Evolutionary conservation across 2,797 vertebrate genomes (phyloP).

Genomic region (Atherinosoma microstoma): DNA sequence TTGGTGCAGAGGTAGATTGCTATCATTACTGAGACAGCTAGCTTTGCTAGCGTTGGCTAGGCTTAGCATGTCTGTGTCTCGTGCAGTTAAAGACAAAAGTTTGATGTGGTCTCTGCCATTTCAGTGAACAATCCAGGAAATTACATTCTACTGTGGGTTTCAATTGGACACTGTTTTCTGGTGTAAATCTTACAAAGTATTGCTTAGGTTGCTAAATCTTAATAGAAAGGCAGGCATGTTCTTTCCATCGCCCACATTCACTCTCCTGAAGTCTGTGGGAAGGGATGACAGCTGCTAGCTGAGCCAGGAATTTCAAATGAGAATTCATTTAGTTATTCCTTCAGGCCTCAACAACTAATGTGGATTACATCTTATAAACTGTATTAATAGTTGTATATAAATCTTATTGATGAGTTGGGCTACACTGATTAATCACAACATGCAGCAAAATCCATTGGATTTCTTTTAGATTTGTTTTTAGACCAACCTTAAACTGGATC

Average conservation of each 20-base stretch:
- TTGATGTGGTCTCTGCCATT: background rate
- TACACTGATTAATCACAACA: background rate
- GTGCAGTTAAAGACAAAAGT: too few relatives aligned
- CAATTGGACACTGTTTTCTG: too few relatives aligned
- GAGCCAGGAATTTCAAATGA: background rate
- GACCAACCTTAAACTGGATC: background rate
- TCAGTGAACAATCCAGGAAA: background rate
- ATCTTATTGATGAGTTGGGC: background rate
- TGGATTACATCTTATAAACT: background rate
- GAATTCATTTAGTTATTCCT: background rate
- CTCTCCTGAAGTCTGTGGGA: background rate
- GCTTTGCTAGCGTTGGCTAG: too few relatives aligned
- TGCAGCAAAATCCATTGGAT: background rate
- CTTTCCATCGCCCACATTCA: background rate
- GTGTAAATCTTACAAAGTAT: background rate
- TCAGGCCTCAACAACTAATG: background rate
- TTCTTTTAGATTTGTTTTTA: background rate
- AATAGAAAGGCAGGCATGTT: background rate
- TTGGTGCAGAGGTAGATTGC: too few relatives aligned
- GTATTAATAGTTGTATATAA: background rate
- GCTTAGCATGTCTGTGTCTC: background rate
- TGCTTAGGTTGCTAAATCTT: background rate
- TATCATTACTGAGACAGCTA: background rate
- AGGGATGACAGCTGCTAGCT: background rate
- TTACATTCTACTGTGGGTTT: background rate